Percentiles rank a stretch among this genome's conserved stretches.
Conservation (phyloP, 53 echinoderm and acorn worm genomes). For the Luidia sarsii region DNA sequence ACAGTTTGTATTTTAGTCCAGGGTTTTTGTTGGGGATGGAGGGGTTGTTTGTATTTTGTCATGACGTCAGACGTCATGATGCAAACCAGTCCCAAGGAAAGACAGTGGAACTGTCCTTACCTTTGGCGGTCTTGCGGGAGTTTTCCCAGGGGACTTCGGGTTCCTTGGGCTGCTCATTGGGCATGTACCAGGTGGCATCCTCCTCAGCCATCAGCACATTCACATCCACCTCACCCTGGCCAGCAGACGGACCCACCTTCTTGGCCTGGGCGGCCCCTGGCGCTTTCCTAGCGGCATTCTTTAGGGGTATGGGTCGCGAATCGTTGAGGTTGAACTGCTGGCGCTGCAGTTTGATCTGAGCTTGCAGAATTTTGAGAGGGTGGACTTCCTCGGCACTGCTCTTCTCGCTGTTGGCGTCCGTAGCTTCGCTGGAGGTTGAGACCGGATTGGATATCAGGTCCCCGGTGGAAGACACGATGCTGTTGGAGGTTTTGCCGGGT, state of each 20-base stretch:
- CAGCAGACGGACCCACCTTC: slow-evolving; percentile 25
- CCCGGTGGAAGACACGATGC: slow-evolving; percentile 76
- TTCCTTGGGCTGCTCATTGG: slow-evolving; percentile 69
- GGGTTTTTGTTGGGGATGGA: slow-evolving; percentile 28
- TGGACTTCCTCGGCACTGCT: slow-evolving; percentile 73
- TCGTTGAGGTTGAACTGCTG: slow-evolving; percentile 96
- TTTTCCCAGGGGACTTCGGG: slow-evolving; percentile 72
- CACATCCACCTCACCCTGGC: slow-evolving; percentile 62
- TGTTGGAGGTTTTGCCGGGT: slow-evolving; percentile 36
- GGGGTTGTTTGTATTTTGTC: too few species aligned
- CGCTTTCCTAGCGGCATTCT: slow-evolving; percentile 20
- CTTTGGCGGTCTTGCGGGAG: slow-evolving; percentile 56
- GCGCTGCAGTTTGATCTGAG: slow-evolving; percentile 92
- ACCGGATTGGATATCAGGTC: slow-evolving; percentile 61
- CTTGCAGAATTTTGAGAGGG: slow-evolving; percentile 94
- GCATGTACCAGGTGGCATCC: slow-evolving; percentile 72
- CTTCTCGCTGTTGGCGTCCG: slow-evolving; percentile 45
- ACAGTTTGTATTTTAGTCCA: slow-evolving; percentile 3
- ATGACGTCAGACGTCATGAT: slow-evolving; percentile 17
- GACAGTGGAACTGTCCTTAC: slow-evolving; percentile 59
- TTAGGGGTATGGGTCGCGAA: slow-evolving; percentile 58
- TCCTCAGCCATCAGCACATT: slow-evolving; percentile 68
- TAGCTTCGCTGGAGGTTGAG: slow-evolving; percentile 65
- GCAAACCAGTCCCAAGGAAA: slow-evolving; percentile 63
- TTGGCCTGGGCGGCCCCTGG: slow-evolving; percentile 9